Base-by-base conservation (phyloP, 2,888 invertebrate species). In the Boloria euphrosyne region DNA sequence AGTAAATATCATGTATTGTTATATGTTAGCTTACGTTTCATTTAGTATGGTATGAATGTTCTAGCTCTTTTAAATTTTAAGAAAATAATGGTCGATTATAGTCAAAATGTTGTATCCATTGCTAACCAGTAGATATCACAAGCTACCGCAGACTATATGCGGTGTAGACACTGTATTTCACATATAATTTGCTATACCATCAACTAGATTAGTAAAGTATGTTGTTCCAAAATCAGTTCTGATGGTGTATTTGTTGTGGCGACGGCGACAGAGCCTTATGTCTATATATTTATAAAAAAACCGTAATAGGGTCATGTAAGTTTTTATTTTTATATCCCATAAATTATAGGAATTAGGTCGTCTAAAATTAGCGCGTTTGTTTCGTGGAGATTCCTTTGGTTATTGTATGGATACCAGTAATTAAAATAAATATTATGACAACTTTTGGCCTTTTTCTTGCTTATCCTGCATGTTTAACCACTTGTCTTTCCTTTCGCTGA, bases 261-360 rank as follows among this genome's bases (percentile, higher is more conserved):
- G 67, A 67, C 65, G 68, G 66, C 59, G 54, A 65, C 59, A 62
- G 67, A 38, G 68, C 59, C 59, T 64, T 64, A 67, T 60, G 68
- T 66, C 65, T 73, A 73, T 74, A 75, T 73, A 73, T 74, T 75
- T 71, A 71, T 72, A 75, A 65, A 73, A 73, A 38, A 74, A 75
- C 43, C 43, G n/a, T 69, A 72, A 61, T 75, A 73, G 71, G 75
- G 76, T 80, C 81, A 79, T 79, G 78, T 87, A 87, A 82, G 81
- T 89, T 88, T 87, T 88, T 88, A 89, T 88, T 88, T 89, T 89
- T 90, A 87, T 89, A 89, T 89, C 80, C 76, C 81, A 80, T 80
- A 78, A 78, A 76, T 77, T 77, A 78, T 82, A 83, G 78, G 77
- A 77, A 74, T 65, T 81, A 81, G 82, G 77, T 78, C 69, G 78